Evolutionary conservation across 1,140 invertebrate genomes (phyloP), one percentile per base, ranked within the genome.

Genomic region (Drosophila busckii): DNA sequence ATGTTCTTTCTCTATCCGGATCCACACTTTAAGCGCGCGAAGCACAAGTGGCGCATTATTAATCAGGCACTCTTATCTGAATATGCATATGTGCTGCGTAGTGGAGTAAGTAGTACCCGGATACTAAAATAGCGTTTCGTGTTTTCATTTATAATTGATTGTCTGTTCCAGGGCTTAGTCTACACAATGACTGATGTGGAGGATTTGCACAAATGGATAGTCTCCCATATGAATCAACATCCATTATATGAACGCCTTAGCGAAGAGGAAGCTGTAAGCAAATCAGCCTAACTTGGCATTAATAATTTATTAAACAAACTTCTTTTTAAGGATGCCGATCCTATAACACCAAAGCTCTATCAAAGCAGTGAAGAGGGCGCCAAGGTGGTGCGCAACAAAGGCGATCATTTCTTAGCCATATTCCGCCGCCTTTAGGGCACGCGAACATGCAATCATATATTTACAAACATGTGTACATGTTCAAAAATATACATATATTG

Each of bases 1-100:
- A 97, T 99, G 93, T 99, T 99, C 88, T 99, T 99, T 86, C 89
- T 99, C n/a, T 99, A 98, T 88, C 98, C 98, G 17, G 98, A 99
- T 90, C 98, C 98, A 23, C 98, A 99, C 90, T 99, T 99, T 88
- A 99, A 99, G 88, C 98, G 96, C 80, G 93, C 96, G 0, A 99
- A 99, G 89, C 97, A 99, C 84, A 99, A 99, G 89, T 99, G 98
- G 98, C 91, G 98, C 56, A 99, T 99, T 35, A 98, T 99, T 62
- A 99, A 97, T 85, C 92, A 94, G 65, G 94, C 93, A 59, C 88
- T 99, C 9, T 88, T 99, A 23, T 94, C 97, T 9, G 98, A 99
- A 89, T 99, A 99, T 91, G 98, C 98, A 0, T 99, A 97, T 89
- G 92, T 98, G 25, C 88, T 99, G 22, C 90, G 90, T 26, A 92